Evolutionary conservation across 2,888 invertebrate genomes (phyloP).

Genomic region (Clepsis dumicolana): DNA sequence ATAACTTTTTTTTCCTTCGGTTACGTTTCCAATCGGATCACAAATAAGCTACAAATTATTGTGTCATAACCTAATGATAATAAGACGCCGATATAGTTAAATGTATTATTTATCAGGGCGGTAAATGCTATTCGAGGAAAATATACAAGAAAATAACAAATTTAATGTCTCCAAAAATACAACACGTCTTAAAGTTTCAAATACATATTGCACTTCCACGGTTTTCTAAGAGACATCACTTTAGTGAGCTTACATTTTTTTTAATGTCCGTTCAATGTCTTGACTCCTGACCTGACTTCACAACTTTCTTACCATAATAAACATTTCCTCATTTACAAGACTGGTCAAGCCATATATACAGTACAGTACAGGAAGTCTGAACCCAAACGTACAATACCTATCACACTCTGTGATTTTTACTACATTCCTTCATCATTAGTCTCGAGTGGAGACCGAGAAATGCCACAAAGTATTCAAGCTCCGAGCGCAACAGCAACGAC

Average conservation of each 20-base stretch:
- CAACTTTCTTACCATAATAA: no score
- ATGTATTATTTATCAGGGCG: slow-evolving; percentile 11
- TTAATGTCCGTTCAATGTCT: not conserved
- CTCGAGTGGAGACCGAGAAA: not conserved
- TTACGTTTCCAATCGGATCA: not conserved
- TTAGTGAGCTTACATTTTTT: not conserved
- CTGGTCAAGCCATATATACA: no score
- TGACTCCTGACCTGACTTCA: no score
- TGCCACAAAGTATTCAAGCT: not conserved
- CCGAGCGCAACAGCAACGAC: not conserved
- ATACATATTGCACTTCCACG: slow-evolving; percentile 4
- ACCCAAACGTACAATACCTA: not conserved
- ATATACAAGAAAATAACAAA: slow-evolving; percentile 5
- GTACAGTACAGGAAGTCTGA: not conserved
- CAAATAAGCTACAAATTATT: slow-evolving; percentile 13
- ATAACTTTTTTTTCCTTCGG: not conserved
- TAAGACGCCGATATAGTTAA: slow-evolving; percentile 7
- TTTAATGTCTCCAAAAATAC: not conserved
- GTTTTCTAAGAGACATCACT: not conserved
- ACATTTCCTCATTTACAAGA: no score
- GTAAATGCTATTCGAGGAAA: slow-evolving; percentile 9
- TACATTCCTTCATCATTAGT: not conserved
- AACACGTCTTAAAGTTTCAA: slow-evolving; percentile 8
- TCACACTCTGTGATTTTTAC: not conserved
- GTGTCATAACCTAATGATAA: slow-evolving; percentile 25